Evolutionary conservation across 2,113 vertebrate genomes (phyloP).

Genomic region (Dryoscopus gambensis): DNA sequence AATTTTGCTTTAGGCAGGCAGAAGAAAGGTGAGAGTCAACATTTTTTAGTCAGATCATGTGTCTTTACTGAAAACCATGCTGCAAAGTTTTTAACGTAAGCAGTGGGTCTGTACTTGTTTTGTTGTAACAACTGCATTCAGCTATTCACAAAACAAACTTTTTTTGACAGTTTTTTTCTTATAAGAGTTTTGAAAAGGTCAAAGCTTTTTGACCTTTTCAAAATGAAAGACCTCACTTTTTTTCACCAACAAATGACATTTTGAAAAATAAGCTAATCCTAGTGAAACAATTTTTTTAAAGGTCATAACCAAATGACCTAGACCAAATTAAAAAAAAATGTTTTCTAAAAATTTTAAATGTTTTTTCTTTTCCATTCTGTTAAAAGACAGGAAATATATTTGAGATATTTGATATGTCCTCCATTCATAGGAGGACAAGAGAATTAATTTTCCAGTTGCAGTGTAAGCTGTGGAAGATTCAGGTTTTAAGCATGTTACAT

Average conservation of each 20-base stretch:
- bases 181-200: slow-evolving; percentile 60
- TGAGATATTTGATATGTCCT: not conserved
- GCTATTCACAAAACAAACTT: slow-evolving; percentile 51
- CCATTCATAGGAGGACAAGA: not conserved
- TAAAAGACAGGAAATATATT: not conserved
- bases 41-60: not conserved
- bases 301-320: slow-evolving; percentile 55
- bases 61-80: not conserved
- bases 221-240: slow-evolving; percentile 53
- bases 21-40: not conserved
- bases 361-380: not conserved
- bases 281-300: slow-evolving; percentile 62
- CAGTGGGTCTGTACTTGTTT: not conserved
- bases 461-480: not conserved
- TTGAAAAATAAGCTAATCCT: slow-evolving; percentile 55
- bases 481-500: not conserved
- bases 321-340: slow-evolving; percentile 22
- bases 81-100: not conserved
- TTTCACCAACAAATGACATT: slow-evolving; percentile 58
- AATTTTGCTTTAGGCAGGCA: not conserved
- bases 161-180: slow-evolving; percentile 48
- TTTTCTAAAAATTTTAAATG: not conserved
- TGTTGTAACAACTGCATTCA: slow-evolving; percentile 9
- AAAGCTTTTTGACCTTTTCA: slow-evolving; percentile 65
- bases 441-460: not conserved